Percentiles rank a stretch among this genome's conserved stretches.
These are phyloP conservation scores for Setophaga petechia DNA, from an alignment of 2,113 vertebrate species.

Conservation along the genomic window DNA sequence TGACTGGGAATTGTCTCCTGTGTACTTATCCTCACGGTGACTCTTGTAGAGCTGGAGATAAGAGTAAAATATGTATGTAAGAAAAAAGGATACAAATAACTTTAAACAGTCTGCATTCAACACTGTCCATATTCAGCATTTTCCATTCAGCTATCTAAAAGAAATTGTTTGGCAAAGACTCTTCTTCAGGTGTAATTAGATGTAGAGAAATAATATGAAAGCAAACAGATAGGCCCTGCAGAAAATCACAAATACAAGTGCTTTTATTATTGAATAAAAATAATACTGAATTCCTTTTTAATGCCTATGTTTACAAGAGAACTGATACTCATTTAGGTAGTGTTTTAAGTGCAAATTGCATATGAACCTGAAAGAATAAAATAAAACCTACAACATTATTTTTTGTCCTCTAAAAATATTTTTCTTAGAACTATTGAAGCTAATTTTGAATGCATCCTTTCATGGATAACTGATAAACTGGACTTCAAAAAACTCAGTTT, in stretches of 20 bases:
- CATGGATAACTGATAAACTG: neutral
- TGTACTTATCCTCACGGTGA: conserved; percentile 79
- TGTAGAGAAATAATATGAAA: neutral
- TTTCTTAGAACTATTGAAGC: neutral
- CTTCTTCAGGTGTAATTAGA: neutral
- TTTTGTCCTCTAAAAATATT: neutral
- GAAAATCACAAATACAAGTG: neutral
- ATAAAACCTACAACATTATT: neutral
- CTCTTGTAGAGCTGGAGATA: conserved; percentile 80
- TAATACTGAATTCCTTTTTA: neutral
- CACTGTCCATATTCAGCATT: neutral
- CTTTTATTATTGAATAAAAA: neutral
- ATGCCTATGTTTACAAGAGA: neutral
- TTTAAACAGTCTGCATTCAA: conserved; percentile 7
- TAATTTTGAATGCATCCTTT: neutral
- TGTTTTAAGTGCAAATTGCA: neutral
- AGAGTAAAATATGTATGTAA: conserved; percentile 24
- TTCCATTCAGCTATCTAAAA: neutral
- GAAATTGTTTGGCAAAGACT: neutral
- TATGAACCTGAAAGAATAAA: neutral
- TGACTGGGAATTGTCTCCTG: conserved; percentile 85
- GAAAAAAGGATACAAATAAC: conserved; percentile 24
- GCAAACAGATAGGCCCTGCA: neutral
- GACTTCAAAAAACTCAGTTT: neutral
- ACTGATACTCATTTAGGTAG: neutral